phyloP scores from a whole-genome alignment of 2,888 invertebrate genomes.

The Choreutis nemorana region DNA sequence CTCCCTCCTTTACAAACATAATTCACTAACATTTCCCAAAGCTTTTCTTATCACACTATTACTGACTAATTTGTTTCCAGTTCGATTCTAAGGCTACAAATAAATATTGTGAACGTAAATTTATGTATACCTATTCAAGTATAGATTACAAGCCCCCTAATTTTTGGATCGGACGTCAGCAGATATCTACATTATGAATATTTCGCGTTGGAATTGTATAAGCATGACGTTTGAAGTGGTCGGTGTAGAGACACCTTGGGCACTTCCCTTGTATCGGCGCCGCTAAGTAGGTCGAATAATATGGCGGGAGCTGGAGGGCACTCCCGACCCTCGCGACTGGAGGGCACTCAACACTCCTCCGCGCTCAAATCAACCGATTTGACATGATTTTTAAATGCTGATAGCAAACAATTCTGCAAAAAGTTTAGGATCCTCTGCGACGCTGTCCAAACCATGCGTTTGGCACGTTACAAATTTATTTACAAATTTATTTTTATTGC shows the following conservation, averaged over 20 bases:
- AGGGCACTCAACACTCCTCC: conserved; percentile 39
- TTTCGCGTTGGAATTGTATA: conserved; percentile 17
- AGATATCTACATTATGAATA: no score
- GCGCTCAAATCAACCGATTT: conserved; percentile 61
- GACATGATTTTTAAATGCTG: conserved; percentile 62
- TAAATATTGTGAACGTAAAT: no score
- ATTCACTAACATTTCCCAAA: no score
- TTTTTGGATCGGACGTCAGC: no score
- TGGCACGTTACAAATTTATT: no score
- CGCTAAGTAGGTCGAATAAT: conserved; percentile 64
- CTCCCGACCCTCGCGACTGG: conserved; percentile 34
- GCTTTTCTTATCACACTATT: no score
- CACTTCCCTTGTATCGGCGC: conserved; percentile 29
- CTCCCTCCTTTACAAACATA: no score
- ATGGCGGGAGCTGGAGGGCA: conserved; percentile 46
- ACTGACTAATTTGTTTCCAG: no score
- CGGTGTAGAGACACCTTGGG: conserved; percentile 37
- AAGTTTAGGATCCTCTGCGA: neutral
- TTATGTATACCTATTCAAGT: no score
- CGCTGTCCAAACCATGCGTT: no score
- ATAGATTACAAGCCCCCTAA: no score
- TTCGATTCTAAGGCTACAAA: no score
- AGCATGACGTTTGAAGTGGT: conserved; percentile 33
- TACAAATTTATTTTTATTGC: neutral
- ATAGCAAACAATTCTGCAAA: conserved; percentile 30